Base-by-base conservation (phyloP, 2,797 vertebrate species). In the Coendou prehensilis region DNA sequence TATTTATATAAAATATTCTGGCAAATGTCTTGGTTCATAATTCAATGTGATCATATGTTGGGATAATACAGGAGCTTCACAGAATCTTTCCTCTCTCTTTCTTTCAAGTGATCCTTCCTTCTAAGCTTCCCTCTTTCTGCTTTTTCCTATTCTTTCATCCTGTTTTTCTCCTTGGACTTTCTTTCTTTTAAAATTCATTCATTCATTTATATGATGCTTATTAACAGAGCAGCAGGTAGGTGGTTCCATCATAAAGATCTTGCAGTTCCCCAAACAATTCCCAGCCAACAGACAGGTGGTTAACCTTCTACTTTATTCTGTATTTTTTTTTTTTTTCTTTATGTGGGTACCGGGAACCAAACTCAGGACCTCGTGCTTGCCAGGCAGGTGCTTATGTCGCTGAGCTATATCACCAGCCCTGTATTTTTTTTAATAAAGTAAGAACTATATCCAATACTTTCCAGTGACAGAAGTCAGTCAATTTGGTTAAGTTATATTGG, bases 31-130 rank as follows among this genome's bases (percentile, higher is more conserved):
- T 30, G 0, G 41, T 10, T 52, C 30, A 1, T 2, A 0, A 18
- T 9, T 28, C 71, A 37, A 0, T 0, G 22, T 10, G 9, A 2
- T 20, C 4, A 15, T 0, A 1, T 1, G 18, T 1, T 8, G 54
- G 52, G 5, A 18, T 10, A 1, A 22, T 0, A 3, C 4, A 2
- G 23, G 45, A 3, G 6, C 17, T 3, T 20, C 0, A 0, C 0
- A 17, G 50, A n/a, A 11, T 0, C n/a, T 30, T 22, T 23, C 2
- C 67, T 59, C 26, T n/a, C 10, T 47, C n/a, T 41, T 13, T 47
- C 47, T 41, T 14, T 37, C n/a, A 33, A 76, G 33, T 0, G 13
- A 17, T 33, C 28, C 22, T 57, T 59, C 28, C 41, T 26, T 4
- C 11, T 0, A 10, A 10, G 1, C 7, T 9, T 30, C n/a, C 15